phyloP scores from a whole-genome alignment of 2,113 vertebrate species.

The Propithecus coquereli region DNA sequence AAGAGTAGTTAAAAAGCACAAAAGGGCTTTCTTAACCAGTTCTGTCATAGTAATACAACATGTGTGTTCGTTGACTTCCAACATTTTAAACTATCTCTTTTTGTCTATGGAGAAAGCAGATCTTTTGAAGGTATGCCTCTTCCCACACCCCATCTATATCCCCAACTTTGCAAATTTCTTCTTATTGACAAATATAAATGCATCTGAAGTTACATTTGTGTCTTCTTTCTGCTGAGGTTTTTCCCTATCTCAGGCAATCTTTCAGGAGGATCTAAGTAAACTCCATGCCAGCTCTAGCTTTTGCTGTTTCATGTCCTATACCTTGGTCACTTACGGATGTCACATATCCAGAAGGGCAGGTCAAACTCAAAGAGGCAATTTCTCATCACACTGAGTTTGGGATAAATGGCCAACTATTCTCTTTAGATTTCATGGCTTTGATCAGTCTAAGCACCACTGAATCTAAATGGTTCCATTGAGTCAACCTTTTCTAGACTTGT shows the following conservation, averaged over 20 bases:
- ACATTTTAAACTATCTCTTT: neutral
- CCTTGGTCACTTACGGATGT: neutral
- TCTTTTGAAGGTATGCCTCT: neutral
- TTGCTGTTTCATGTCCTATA: neutral
- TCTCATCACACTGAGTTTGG: neutral
- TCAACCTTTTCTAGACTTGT: neutral
- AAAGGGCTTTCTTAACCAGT: neutral
- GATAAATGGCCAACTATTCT: neutral
- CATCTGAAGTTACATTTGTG: neutral
- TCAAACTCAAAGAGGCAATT: neutral
- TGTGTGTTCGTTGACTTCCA: neutral
- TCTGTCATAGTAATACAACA: neutral
- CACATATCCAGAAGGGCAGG: neutral
- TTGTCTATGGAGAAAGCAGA: neutral
- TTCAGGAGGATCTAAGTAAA: neutral
- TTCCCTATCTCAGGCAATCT: neutral
- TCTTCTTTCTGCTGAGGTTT: neutral
- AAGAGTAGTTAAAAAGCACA: neutral
- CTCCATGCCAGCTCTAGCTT: neutral
- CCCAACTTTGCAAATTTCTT: neutral
- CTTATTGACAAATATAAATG: neutral
- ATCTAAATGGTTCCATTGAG: neutral
- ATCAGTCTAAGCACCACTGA: neutral
- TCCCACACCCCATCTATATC: rapidly evolving
- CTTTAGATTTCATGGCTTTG: neutral